phyloP scores from a whole-genome alignment of 2,888 invertebrate species.

The Caenorhabditis sinica region DNA sequence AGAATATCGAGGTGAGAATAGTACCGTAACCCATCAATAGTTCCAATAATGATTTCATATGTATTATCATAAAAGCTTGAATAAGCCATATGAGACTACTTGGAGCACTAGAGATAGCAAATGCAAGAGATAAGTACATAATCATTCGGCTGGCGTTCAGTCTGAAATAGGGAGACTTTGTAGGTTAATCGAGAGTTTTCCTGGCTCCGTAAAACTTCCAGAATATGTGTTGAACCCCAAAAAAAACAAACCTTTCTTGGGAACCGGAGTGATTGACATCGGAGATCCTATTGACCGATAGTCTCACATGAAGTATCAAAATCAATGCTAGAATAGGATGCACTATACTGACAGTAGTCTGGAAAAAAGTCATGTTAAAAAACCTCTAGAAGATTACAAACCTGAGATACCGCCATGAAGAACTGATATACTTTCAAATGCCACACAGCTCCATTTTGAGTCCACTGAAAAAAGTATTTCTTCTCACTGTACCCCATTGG shows the following conservation, averaged over 20 bases:
- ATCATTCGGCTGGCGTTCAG: constrained; percentile 1
- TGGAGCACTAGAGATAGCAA: neutral
- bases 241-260: neutral
- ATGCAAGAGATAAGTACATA: neutral
- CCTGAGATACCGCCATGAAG: neutral
- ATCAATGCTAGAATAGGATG: neutral
- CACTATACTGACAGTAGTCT: neutral
- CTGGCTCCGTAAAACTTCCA: no score
- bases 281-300: neutral
- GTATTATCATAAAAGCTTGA: neutral
- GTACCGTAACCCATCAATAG: neutral
- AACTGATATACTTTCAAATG: neutral
- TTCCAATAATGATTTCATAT: neutral
- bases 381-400: neutral
- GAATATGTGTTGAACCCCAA: no score
- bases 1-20: neutral
- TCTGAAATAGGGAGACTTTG: constrained; percentile 1
- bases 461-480: neutral
- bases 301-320: neutral
- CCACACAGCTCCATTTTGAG: neutral
- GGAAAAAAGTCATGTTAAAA: neutral
- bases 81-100: neutral
- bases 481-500: neutral
- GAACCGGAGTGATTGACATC: neutral
- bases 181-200: no score